Conservation (phyloP, 2,888 invertebrate species). For the Habrosyne pyritoides region DNA sequence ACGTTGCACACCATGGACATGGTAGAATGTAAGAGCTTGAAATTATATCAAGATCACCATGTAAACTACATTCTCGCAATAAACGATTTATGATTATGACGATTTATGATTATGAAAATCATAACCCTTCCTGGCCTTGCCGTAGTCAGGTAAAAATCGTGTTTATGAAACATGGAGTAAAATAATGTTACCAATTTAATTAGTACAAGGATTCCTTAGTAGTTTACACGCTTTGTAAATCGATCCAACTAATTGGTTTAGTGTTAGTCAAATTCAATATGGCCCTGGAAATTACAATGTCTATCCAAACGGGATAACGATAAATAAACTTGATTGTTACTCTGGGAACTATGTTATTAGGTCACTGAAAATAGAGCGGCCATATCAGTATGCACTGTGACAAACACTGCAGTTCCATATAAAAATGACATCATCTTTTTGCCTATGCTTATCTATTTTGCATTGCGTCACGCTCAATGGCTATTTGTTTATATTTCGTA, state of each 20-base stretch:
- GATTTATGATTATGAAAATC: no score
- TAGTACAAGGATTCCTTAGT: background rate
- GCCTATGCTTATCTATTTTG: background rate
- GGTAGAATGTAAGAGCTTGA: no score
- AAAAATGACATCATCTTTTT: background rate
- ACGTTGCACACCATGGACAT: no score
- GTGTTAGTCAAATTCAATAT: background rate
- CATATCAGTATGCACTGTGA: background rate
- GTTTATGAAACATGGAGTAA: no score
- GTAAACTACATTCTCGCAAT: no score
- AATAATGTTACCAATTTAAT: background rate
- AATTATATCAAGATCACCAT: no score
- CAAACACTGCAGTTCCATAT: background rate
- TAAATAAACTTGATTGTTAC: background rate
- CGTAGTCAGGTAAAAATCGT: no score
- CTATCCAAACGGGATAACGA: background rate
- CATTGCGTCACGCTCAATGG: background rate
- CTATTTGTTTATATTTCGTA: background rate
- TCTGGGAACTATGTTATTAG: background rate
- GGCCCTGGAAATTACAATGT: background rate
- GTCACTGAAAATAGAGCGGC: background rate
- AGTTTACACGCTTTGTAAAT: background rate
- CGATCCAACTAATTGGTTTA: background rate
- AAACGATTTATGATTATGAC: no score
- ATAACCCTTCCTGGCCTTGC: no score